Percentiles rank a stretch among this genome's conserved stretches.
Conservation (phyloP, 2,797 vertebrate species). For the Aldrovandia affinis region DNA sequence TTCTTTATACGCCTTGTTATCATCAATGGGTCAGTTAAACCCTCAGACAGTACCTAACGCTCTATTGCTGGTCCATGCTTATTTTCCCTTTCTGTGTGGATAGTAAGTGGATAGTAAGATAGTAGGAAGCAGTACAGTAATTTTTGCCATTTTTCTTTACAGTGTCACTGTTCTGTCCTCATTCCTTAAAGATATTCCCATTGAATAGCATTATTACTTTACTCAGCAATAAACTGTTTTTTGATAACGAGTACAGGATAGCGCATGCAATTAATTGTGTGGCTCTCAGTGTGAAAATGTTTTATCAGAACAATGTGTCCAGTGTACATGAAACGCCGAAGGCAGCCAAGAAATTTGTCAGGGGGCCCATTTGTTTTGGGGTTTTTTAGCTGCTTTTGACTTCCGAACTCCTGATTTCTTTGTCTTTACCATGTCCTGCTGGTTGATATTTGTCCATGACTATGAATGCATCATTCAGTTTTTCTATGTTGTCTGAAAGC, state of each 20-base stretch:
- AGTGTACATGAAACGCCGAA: not conserved
- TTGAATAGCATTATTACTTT: not conserved
- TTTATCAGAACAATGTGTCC: not conserved
- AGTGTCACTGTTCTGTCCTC: too few relatives aligned
- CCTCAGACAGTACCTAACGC: not conserved
- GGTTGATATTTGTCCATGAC: not conserved
- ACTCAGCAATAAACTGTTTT: not conserved
- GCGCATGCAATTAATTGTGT: not conserved
- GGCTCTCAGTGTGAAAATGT: not conserved
- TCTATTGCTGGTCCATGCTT: not conserved
- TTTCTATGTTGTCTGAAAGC: not conserved
- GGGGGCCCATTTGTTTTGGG: not conserved
- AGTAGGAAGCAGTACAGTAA: too few relatives aligned
- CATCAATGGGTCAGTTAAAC: not conserved
- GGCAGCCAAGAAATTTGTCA: not conserved
- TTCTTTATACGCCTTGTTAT: not conserved
- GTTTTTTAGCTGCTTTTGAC: not conserved
- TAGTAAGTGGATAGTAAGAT: too few relatives aligned
- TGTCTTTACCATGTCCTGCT: not conserved
- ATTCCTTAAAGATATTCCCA: not conserved
- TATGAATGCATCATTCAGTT: not conserved
- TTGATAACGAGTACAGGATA: not conserved
- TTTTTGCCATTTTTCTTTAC: too few relatives aligned
- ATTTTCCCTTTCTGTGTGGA: not conserved
- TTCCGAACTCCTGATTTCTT: not conserved